Evolutionary conservation across 1,140 invertebrate genomes (phyloP).

Genomic region (Antheraea mylitta): DNA sequence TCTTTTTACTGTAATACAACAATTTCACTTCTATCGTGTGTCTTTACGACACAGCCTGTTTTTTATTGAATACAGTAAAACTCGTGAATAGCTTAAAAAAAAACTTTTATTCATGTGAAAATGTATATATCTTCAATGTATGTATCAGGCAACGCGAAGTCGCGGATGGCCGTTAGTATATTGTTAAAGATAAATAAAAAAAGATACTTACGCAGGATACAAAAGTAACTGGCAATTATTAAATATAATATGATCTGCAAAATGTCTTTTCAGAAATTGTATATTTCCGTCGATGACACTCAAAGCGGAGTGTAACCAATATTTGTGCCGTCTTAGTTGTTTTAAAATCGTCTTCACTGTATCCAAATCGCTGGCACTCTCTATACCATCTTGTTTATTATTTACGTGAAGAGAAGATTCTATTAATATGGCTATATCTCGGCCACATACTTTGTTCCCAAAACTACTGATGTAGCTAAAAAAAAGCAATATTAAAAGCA

Average conservation of each 20-base stretch:
- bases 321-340: constrained; percentile 75
- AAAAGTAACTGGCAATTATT: constrained; percentile 78
- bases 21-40: no score
- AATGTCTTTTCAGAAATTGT: constrained; percentile 68
- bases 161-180: no score
- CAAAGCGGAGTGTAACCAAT: constrained; percentile 79
- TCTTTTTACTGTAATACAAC: no score
- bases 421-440: constrained; percentile 75
- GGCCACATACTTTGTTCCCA: constrained; percentile 78
- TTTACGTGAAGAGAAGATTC: constrained; percentile 33
- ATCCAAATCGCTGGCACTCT: constrained; percentile 22
- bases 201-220: constrained; percentile 77
- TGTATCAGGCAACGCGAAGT: no score
- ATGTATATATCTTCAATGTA: no score
- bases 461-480: constrained; percentile 78
- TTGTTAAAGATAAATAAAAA: background rate
- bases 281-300: constrained; percentile 76
- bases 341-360: constrained; percentile 48
- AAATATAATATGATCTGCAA: constrained; percentile 71
- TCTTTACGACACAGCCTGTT: no score
- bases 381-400: background rate
- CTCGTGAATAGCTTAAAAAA: no score
- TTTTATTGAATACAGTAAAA: no score
- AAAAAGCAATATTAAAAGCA: no score
- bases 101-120: no score